phyloP scores from a whole-genome alignment of 1,140 invertebrate genomes.

The Rhyzopertha dominica region DNA sequence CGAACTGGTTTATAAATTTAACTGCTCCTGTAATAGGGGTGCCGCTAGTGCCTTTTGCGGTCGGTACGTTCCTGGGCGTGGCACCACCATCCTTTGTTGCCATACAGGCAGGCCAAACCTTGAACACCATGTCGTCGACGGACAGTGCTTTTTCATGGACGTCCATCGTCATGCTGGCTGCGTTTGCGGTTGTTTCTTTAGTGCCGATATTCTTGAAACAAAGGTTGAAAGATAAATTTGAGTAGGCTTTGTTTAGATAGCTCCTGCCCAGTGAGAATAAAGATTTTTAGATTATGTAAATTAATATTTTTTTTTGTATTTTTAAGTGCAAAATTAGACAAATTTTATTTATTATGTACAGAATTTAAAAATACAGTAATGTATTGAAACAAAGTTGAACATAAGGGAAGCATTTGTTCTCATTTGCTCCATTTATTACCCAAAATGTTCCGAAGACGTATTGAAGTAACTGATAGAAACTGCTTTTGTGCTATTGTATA shows the following conservation, averaged over 20 bases:
- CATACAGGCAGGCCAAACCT: constrained; percentile 94
- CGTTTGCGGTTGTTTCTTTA: constrained; percentile 79
- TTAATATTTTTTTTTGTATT: too few relatives aligned
- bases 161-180: constrained; percentile 70
- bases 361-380: too few relatives aligned
- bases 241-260: constrained; percentile 48
- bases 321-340: too few relatives aligned
- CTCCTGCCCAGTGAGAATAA: too few relatives aligned
- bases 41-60: constrained; percentile 83
- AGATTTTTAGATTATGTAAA: too few relatives aligned
- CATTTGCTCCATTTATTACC: too few relatives aligned
- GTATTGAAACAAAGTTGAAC: too few relatives aligned
- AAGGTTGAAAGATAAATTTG: constrained; percentile 74
- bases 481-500: too few relatives aligned
- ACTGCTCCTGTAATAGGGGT: constrained; percentile 95
- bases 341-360: too few relatives aligned
- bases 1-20: constrained; percentile 99
- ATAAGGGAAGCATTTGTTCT: too few relatives aligned
- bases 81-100: constrained; percentile 96
- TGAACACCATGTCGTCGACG: constrained; percentile 88
- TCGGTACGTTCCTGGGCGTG: constrained; percentile 93
- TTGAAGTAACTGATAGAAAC: too few relatives aligned
- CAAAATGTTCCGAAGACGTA: too few relatives aligned
- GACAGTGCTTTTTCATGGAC: constrained; percentile 86
- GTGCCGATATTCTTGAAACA: constrained; percentile 89